Evolutionary conservation across 1,140 invertebrate genomes (phyloP), one percentile per base, ranked within the genome.

Genomic region (Neuroterus valhalla): DNA sequence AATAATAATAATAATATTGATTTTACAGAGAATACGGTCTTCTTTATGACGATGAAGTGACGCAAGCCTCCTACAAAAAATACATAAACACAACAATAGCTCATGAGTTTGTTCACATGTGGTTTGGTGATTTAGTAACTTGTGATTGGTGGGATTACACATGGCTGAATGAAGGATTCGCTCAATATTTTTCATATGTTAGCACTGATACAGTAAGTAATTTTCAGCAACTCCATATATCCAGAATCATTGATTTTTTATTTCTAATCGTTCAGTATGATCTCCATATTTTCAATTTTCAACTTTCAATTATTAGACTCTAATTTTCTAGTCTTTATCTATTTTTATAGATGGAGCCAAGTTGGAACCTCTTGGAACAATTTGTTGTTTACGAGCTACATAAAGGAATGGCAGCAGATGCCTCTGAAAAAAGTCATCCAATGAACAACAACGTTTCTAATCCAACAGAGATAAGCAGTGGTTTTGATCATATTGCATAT

Each of bases 141-240:
- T 92, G 92, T 66, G 83, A 90, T 75, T 94, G 93, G 93, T 94
- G 93, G 93, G 87, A 89, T 11, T 93, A 93, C 80, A 83, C 95
- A 0, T 95, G 94, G 94, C 85, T 95, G 1, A 95, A 93, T 81
- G 94, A 95, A 87, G 94, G 91, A 6, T 94, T 95, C 81, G 94
- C 94, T 8, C 92, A 89, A n/a, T 94, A 91, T 76, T 89, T 91
- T 55, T 76, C 89, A 45, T 86, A 87, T 46, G 82, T 89, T 21
- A 87, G 72, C 5, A 85, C 81, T 11, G 74, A 83, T 5, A 26
- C 81, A 79, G 90, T 91, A 82, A 0, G 50, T 38, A 38, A 38
- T 38, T 38, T 38, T 5, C 6, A 38, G 31, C 8, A n/a, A n/a
- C n/a, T n/a, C n/a, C n/a, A n/a, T n/a, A n/a, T n/a, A n/a, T n/a